Evolutionary conservation across 2,113 vertebrate genomes (phyloP).

Genomic region (Antechinus flavipes): DNA sequence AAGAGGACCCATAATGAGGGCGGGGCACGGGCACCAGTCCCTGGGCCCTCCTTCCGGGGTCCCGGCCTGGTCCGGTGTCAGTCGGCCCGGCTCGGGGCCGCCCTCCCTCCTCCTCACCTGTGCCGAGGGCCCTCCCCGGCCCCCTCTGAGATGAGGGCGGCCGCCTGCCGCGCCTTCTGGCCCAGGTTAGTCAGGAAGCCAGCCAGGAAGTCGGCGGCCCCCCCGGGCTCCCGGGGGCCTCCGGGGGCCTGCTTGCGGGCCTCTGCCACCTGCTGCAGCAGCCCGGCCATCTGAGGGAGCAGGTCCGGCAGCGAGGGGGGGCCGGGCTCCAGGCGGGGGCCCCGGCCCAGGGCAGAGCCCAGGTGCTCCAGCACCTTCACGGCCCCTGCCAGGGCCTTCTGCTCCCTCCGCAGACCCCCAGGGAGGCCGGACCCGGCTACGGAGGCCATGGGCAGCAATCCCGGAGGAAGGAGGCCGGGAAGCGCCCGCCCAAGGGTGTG

Average conservation of each 20-base stretch:
- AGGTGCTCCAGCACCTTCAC: conserved; percentile 84
- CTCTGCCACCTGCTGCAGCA: conserved; percentile 82
- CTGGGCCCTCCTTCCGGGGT: no score
- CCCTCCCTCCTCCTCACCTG: conserved; percentile 82
- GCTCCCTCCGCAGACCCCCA: conserved; percentile 30
- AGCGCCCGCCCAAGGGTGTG: background rate
- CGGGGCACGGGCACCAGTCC: background rate
- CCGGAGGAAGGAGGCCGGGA: background rate
- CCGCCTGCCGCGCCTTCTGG: conserved; percentile 85
- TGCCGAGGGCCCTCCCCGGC: conserved; percentile 85
- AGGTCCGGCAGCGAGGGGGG: conserved; percentile 88
- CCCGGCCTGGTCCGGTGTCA: background rate
- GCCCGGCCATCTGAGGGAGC: conserved; percentile 76
- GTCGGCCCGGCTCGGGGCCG: background rate
- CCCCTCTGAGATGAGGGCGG: conserved; percentile 82
- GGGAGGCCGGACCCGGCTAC: fast-evolving
- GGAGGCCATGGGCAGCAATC: conserved; percentile 4
- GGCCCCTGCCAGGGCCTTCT: conserved; percentile 45
- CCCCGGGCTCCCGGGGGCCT: conserved; percentile 65
- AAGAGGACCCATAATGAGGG: background rate
- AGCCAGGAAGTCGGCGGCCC: conserved; percentile 78
- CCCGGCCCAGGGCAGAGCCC: conserved; percentile 81
- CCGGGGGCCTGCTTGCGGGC: conserved; percentile 61
- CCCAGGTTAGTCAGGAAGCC: conserved; percentile 87
- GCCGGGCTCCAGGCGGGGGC: conserved; percentile 81